Conservation (phyloP, 2,797 vertebrate genomes). For the Hoplostethus mediterraneus region DNA sequence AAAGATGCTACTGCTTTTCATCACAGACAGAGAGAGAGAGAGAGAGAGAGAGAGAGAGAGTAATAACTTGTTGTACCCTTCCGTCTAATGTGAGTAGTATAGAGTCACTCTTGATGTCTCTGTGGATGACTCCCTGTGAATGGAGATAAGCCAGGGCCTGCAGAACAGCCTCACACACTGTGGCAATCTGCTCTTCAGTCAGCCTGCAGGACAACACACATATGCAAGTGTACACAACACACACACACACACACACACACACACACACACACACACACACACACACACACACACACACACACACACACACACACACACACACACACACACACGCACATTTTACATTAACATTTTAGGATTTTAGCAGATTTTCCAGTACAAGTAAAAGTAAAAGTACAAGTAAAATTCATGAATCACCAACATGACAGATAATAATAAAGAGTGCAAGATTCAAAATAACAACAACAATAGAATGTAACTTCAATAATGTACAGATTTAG, state of each 20-base stretch:
- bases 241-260: constrained; percentile 26
- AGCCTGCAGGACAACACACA: constrained; percentile 82
- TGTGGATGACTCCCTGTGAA: constrained; percentile 97
- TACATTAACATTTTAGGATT: constrained; percentile 57
- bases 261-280: constrained; percentile 30
- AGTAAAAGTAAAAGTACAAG: too few relatives aligned
- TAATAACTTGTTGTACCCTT: constrained; percentile 82
- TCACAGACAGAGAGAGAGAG: neutral
- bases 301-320: constrained; percentile 32
- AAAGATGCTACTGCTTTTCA: neutral
- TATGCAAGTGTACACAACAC: constrained; percentile 13
- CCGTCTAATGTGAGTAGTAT: constrained; percentile 96
- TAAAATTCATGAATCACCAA: constrained; percentile 60
- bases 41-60: neutral
- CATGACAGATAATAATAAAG: constrained; percentile 52
- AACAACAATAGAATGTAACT: constrained; percentile 34
- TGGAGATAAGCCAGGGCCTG: constrained; percentile 97
- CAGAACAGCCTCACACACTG: constrained; percentile 96
- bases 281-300: constrained; percentile 25
- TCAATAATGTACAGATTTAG: constrained; percentile 33
- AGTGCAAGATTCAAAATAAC: constrained; percentile 58
- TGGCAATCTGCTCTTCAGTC: constrained; percentile 98
- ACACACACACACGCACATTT: constrained; percentile 36
- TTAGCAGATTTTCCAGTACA: constrained; percentile 37
- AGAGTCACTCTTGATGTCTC: constrained; percentile 99